Evolutionary conservation across 1,140 invertebrate genomes (phyloP).

Genomic region (Aleiodes sp.): DNA sequence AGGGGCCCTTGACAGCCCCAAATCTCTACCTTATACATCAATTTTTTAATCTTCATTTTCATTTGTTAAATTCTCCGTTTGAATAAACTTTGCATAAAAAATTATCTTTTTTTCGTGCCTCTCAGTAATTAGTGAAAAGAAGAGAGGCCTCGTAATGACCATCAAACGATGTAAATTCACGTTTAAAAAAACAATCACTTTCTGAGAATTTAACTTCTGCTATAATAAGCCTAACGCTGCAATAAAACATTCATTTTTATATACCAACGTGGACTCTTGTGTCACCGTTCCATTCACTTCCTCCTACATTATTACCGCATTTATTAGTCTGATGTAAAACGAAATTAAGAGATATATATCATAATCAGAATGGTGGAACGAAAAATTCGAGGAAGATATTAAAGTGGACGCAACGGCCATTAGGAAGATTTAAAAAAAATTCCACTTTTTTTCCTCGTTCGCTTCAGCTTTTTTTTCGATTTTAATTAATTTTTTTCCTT

Average conservation of each 20-base stretch:
- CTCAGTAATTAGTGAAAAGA: too few relatives aligned
- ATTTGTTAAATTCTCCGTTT: not conserved
- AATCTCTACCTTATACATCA: not conserved
- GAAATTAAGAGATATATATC: not conserved
- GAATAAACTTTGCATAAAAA: too few relatives aligned
- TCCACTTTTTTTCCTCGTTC: too few relatives aligned
- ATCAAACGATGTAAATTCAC: not conserved
- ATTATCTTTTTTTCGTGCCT: too few relatives aligned
- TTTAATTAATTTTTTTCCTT: slow-evolving; percentile 14
- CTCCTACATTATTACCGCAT: slow-evolving; percentile 1
- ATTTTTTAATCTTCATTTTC: not conserved
- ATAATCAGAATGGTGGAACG: not conserved
- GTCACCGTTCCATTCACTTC: not conserved
- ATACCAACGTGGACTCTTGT: not conserved
- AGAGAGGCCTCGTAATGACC: not conserved
- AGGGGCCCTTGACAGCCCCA: too few relatives aligned
- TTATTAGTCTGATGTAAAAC: not conserved
- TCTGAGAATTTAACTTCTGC: not conserved
- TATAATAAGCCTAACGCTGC: not conserved
- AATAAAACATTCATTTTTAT: slow-evolving; percentile 2
- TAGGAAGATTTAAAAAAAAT: too few relatives aligned
- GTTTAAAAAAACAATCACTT: not conserved
- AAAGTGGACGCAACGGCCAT: too few relatives aligned
- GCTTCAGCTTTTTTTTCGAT: too few relatives aligned
- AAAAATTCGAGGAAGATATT: too few relatives aligned